A percentile compares a stretch with the other conserved stretches of the same genome.
phyloP scores from a whole-genome alignment of 1,140 invertebrate genomes.

The Lordiphosa stackelbergi region DNA sequence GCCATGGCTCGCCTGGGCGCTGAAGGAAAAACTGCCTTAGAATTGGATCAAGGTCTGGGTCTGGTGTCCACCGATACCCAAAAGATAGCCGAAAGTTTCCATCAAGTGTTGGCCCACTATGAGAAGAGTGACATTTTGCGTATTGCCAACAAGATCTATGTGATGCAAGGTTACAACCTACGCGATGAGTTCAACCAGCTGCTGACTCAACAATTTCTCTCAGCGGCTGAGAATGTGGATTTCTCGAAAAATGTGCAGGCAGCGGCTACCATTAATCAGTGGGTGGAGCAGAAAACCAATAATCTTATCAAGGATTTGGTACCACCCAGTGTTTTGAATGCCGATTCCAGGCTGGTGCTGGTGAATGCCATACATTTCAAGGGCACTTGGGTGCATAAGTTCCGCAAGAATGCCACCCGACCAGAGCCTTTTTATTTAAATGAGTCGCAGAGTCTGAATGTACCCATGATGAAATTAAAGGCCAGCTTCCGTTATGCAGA shows the following conservation, averaged over 20 bases:
- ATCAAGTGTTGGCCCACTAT: conserved; percentile 45
- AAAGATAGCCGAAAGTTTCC: conserved; percentile 51
- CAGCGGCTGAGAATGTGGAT: conserved; percentile 76
- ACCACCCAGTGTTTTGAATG: conserved; percentile 47
- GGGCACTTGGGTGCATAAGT: conserved; percentile 62
- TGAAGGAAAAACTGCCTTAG: conserved; percentile 77
- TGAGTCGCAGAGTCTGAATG: conserved; percentile 47
- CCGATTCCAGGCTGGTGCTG: conserved; percentile 78
- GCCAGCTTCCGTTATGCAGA: conserved; percentile 55
- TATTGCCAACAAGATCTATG: conserved; percentile 72
- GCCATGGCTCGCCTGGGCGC: conserved; percentile 80
- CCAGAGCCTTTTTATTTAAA: conserved; percentile 52
- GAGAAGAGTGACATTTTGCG: conserved; percentile 52
- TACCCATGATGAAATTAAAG: conserved; percentile 79
- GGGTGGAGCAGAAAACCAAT: conserved; percentile 80
- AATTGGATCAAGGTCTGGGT: conserved; percentile 78
- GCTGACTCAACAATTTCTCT: conserved; percentile 55
- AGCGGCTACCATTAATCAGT: conserved; percentile 79
- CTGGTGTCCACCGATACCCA: conserved; percentile 55
- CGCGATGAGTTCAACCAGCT: conserved; percentile 45
- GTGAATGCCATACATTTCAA: conserved; percentile 84
- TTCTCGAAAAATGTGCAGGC: conserved; percentile 74
- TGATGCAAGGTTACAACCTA: conserved; percentile 49
- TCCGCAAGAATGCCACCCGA: conserved; percentile 35
- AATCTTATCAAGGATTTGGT: conserved; percentile 81